Base-by-base conservation (phyloP, 2,888 invertebrate species). In the Belgica antarctica region DNA sequence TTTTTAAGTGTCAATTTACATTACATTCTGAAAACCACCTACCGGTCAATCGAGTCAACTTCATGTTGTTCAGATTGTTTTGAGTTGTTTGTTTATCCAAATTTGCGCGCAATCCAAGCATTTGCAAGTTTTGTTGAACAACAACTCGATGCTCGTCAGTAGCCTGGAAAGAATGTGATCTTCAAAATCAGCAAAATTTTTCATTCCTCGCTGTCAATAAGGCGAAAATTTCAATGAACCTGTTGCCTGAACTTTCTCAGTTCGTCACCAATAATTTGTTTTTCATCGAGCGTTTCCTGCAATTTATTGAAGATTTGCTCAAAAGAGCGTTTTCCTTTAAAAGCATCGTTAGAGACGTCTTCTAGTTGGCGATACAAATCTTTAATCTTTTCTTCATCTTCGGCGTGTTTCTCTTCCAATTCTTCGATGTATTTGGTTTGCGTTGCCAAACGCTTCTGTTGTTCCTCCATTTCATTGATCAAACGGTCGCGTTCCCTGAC, bases 331-430 rank as follows among this genome's bases (percentile, higher is more conserved):
- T 77, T 79, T 34, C 76, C 75, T 68, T 77, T 77, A 59, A 76
- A 77, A 0, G 78, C 76, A 71, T 81, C 80, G 24, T 75, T 76
- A 1, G 81, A 78, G 5, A 78, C 77, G 74, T 80, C 79, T 80
- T 80, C 36, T 1, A 81, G 72, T 7, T 78, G 71, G 72, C 78
- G 78, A 0, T 77, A 74, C 15, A 80, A 62, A 61, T 75, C 77
- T 71, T 79, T 80, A 66, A 77, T 78, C 71, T 79, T 80, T 25
- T 75, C 76, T 71, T 81, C 81, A 47, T 77, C 65, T 0, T 76
- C 74, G 8, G 77, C 74, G 24, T 77, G 76, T 72, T 77, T 77
- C 27, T 73, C 73, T 73, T 80, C 81, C 63, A 81, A 74, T 28
- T 80, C 80, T n/a, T 74, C 73, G 1, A 77, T 75, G 17, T 79